Base-by-base conservation (phyloP, 2,113 vertebrate genomes). In the Desmodus rotundus region DNA sequence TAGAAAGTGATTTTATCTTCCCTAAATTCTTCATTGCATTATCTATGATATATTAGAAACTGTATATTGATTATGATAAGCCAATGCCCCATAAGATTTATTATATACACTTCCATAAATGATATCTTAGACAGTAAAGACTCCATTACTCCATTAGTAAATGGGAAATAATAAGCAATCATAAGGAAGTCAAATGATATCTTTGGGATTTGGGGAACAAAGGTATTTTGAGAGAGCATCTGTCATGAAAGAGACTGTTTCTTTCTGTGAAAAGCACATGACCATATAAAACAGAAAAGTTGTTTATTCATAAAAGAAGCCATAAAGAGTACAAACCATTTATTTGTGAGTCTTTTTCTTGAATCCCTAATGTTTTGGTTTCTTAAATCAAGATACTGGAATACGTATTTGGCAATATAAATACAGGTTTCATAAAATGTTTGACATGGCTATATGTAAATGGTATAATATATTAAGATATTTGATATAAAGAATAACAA, bases 111-210 rank as follows among this genome's bases (percentile, higher is more conserved):
- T 41, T 84, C 19, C 17, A 36, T 36, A 77, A 93, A 41, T 50
- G 33, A 85, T 68, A 88, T 43, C 8, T 87, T 54, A 80, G 28
- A 91, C 89, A 54, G 33, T 41, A 68, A 83, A 92, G 38, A 65
- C 9, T 96, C 36, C 24, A 26, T 92, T 87, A 77, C 47, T 28
- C 17, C 12, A 88, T 74, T 78, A 86, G n/a, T 26, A 41, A 80
- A 36, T 56, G 43, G 4, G 17, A 16, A 33, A 76, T 63, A 58
- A 56, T 68, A 47, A 80, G 0, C 26, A 41, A 38, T 15, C 56
- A 87, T 92, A n/a, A 96, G 84, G 31, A 77, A 77, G 31, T 72
- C 36, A 89, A 96, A 96, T 82, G 47, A 84, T 45, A 89, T 56
- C 74, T 87, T 77, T 61, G 70, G 14, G 58, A 90, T 33, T 52